A percentile compares a stretch with the other conserved stretches of the same genome.
phyloP scores from a whole-genome alignment of 2,888 invertebrate species.

The Erebia ligea region DNA sequence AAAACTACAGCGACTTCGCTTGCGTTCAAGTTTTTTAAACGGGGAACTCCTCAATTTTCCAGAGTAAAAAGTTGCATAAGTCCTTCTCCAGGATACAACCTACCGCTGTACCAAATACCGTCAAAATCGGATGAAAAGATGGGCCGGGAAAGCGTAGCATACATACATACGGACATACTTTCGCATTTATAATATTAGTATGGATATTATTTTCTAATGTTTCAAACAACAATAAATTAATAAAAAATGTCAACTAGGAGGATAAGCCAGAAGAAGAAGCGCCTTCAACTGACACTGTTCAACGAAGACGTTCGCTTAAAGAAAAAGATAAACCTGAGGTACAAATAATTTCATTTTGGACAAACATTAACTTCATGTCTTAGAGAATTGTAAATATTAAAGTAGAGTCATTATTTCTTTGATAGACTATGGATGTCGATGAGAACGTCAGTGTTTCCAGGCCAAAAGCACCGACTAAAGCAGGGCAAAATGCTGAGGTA shows the following conservation, averaged over 20 bases:
- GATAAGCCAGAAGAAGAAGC: conserved; percentile 46
- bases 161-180: no score
- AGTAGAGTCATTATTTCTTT: conserved; percentile 20
- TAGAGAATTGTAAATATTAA: conserved; percentile 35
- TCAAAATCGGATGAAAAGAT: no score
- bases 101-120: no score
- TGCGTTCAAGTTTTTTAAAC: no score
- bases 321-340: conserved; percentile 62
- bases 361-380: not conserved
- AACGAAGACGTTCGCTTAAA: conserved; percentile 73
- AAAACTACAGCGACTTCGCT: no score
- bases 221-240: not conserved
- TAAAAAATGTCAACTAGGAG: conserved; percentile 41
- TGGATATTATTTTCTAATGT: not conserved
- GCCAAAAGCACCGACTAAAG: conserved; percentile 13
- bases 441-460: conserved; percentile 19
- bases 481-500: conserved; percentile 33
- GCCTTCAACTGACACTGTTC: conserved; percentile 64
- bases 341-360: conserved; percentile 1
- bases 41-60: no score
- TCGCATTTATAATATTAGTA: no score
- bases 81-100: no score
- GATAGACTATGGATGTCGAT: conserved; percentile 66
- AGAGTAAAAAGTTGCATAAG: no score
- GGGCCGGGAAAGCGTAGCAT: no score